These are phyloP conservation scores for Gambusia holbrooki DNA, from an alignment of 2,113 vertebrate species.

Conservation along the genomic window DNA sequence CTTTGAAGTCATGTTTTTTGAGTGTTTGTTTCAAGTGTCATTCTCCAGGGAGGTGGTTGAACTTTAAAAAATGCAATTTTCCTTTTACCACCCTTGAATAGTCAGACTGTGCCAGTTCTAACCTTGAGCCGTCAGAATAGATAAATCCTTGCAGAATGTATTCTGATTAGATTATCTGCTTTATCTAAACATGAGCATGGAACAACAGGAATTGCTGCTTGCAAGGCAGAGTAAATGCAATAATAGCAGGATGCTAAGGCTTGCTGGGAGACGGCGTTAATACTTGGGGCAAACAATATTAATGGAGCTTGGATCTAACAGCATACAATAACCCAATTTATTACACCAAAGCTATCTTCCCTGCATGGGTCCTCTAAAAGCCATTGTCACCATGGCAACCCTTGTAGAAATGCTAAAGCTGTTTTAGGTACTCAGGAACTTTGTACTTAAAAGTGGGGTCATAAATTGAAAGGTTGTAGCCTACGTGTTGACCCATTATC, in stretches of 20 bases:
- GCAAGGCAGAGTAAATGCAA: slow-evolving; percentile 51
- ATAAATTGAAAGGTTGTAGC: slow-evolving; percentile 4
- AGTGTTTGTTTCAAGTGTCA: slow-evolving; percentile 65
- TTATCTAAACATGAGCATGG: slow-evolving; percentile 73
- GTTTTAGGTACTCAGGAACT: slow-evolving; percentile 10
- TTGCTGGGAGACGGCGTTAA: slow-evolving; percentile 48
- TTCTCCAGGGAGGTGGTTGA: slow-evolving; percentile 54
- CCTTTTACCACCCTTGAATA: slow-evolving; percentile 56
- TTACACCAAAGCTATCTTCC: slow-evolving; percentile 33
- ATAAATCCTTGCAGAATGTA: slow-evolving; percentile 72
- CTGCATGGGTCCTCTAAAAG: slow-evolving; percentile 8
- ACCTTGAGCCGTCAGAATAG: slow-evolving; percentile 73
- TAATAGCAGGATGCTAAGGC: slow-evolving; percentile 53
- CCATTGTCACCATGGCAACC: slow-evolving; percentile 12
- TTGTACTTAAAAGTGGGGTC: not conserved
- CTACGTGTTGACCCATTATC: not conserved
- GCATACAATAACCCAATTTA: slow-evolving; percentile 41
- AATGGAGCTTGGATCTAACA: slow-evolving; percentile 35
- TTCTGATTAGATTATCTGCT: slow-evolving; percentile 75
- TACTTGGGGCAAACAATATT: slow-evolving; percentile 37
- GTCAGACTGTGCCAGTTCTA: slow-evolving; percentile 52
- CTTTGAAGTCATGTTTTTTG: slow-evolving; percentile 75
- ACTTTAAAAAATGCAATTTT: slow-evolving; percentile 72
- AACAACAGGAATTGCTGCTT: slow-evolving; percentile 42
- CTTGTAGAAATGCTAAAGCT: not conserved